Conservation (phyloP, 2,888 invertebrate genomes). For the Nezara viridula region DNA sequence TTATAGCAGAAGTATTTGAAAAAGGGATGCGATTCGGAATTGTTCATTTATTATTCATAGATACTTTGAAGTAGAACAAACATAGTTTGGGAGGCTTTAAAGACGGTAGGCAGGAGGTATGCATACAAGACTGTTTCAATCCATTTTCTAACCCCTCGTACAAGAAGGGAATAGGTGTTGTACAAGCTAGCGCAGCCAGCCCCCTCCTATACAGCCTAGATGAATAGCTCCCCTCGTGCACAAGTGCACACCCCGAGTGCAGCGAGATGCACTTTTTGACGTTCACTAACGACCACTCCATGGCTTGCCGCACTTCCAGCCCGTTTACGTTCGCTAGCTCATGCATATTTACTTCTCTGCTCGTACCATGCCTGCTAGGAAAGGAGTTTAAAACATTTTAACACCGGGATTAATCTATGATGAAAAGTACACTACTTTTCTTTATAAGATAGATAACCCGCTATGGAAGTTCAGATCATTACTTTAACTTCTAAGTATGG, state of each 20-base stretch:
- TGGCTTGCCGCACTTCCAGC: background rate
- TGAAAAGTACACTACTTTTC: background rate
- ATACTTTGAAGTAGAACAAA: background rate
- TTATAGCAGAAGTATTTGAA: no score
- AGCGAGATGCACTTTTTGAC: conserved; percentile 49
- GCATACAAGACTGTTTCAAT: background rate
- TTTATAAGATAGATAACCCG: background rate
- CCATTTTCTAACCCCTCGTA: background rate
- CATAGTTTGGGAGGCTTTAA: background rate
- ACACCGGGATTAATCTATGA: background rate
- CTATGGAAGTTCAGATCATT: background rate
- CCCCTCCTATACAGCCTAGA: conserved; percentile 24
- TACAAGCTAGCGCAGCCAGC: conserved; percentile 37
- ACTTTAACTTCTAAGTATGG: background rate
- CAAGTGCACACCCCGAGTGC: conserved; percentile 41
- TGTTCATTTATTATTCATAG: background rate
- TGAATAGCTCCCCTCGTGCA: conserved; percentile 48
- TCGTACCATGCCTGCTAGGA: background rate
- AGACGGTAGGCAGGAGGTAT: background rate
- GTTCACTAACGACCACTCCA: conserved; percentile 44
- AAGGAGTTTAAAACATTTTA: background rate
- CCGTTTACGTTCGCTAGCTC: conserved; percentile 37
- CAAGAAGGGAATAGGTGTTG: conserved; percentile 2
- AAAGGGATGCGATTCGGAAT: background rate
- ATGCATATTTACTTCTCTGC: conserved; percentile 34